These are phyloP conservation scores for Rhabdophis nuchalis DNA, from an alignment of 2,797 vertebrate species.

Conservation along the genomic window DNA sequence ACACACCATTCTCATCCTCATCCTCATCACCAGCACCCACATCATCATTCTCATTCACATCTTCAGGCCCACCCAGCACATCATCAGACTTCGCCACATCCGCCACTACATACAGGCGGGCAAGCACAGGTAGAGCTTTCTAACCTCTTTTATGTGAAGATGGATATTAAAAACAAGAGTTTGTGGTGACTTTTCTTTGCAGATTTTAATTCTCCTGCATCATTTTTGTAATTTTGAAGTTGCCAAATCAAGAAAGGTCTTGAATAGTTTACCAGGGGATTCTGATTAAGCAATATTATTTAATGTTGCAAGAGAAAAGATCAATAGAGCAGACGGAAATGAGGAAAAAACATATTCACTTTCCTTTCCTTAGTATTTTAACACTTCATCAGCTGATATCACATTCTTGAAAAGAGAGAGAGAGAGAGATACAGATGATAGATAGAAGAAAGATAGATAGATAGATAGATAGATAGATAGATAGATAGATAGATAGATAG, in stretches of 20 bases:
- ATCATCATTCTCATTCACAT: constrained; percentile 89
- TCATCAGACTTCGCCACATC: constrained; percentile 94
- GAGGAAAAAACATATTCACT: neutral
- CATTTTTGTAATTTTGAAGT: neutral
- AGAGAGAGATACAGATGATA: neutral
- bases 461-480: too few relatives aligned
- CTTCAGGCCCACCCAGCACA: constrained; percentile 81
- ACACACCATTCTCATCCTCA: constrained; percentile 79
- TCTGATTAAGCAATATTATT: neutral
- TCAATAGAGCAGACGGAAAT: neutral
- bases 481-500: too few relatives aligned
- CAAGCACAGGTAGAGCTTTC: constrained; percentile 84
- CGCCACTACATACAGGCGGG: constrained; percentile 86
- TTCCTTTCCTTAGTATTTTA: neutral
- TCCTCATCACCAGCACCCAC: constrained; percentile 84
- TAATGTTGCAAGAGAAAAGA: neutral
- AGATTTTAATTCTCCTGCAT: neutral
- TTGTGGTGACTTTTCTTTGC: neutral
- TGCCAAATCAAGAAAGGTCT: neutral
- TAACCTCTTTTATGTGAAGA: neutral
- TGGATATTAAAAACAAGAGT: neutral
- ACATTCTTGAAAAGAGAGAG: neutral
- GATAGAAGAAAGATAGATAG: too few relatives aligned
- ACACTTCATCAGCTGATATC: neutral
- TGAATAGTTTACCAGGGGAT: neutral